Base-by-base conservation (phyloP, 1,140 invertebrate genomes). In the Anoplophora glabripennis region DNA sequence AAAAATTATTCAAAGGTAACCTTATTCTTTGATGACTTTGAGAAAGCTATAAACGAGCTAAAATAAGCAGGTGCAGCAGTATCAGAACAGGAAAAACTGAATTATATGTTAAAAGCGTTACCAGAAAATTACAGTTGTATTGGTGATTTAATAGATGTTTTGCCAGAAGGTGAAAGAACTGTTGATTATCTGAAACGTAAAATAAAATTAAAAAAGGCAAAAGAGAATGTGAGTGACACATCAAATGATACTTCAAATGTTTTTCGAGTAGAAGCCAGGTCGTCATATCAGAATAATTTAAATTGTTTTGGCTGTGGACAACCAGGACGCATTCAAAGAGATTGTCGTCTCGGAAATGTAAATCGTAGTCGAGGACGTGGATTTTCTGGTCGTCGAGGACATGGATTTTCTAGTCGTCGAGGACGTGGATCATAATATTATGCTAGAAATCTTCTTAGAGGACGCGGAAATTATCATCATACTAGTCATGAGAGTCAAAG, bases 181-280 rank as follows among this genome's bases (percentile, higher is more conserved):
- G 68, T 72, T 10, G 74, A 77, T 36, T 78, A 77, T 69, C 55
- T 78, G 42, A 55, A 65, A 18, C 67, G 45, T 36, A 77, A 77
- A 73, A 75, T 77, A 54, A 70, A 72, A 66, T 66, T 62, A 69
- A 74, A 71, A 73, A 68, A 68, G 70, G 65, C 62, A 64, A 17
- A 62, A 64, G 53, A 74, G 65, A 57, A 67, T 53, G n/a, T 70
- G 66, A 67, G 45, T 68, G 7, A 69, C 59, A 54, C 68, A 64
- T 63, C 67, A 67, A 66, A 12, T 15, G 59, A 67, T 66, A 70
- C 69, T 52, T 38, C 36, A 44, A 66, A 48, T 46, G 4, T 34
- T 68, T 65, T 74, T 67, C 35, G 62, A 17, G 60, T 57, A 66
- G 60, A 51, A 62, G 69, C 61, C 62, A 53, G 45, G 67, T n/a